Base-by-base conservation (phyloP, 2,113 vertebrate species). In the Archilochus colubris region DNA sequence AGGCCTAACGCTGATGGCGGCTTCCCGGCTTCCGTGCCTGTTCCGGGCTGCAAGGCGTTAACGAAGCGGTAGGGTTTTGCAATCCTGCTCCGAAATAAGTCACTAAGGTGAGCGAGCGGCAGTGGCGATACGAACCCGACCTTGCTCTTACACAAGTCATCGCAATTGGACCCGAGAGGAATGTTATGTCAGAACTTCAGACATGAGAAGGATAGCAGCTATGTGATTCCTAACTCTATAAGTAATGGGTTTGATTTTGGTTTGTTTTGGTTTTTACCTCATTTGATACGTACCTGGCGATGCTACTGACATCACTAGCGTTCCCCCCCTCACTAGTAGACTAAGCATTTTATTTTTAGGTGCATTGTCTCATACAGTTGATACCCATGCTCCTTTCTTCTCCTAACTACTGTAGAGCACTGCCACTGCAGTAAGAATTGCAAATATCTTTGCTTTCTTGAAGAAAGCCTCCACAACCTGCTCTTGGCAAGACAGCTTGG, bases 201-300 rank as follows among this genome's bases (percentile, higher is more conserved):
- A 4, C 6, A 1, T 1, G 57, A 15, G 25, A 78, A 55, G 33
- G n/a, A 1, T 51, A 18, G 76, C 50, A 27, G 72, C 55, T 61
- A 18, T 86, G 31, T 27, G 67, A 23, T 21, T 53, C 24, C 13
- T 25, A 14, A 61, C 50, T 70, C 67, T 43, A 13, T 7, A 20
- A 53, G 15, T 9, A 69, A 13, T 7, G 17, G 10, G 21, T 21
- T 27, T 15, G 40, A 40, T 51, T 50, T 50, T 23, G 7, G 25
- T 25, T 24, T 25, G 13, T 25, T 51, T 3, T 3, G 33, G 33
- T 8, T 3, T 7, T 2, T 4, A 3, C 7, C 7, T 4, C 16
- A 4, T 74, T 55, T 61, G 20, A 46, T 61, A 4, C 0, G 3
- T 10, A 15, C 44, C 21, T 36, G 31, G 70, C 81, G 28, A 48